Evolutionary conservation across 2,888 invertebrate species (phyloP).

Genomic region (Drosophila sordidula): DNA sequence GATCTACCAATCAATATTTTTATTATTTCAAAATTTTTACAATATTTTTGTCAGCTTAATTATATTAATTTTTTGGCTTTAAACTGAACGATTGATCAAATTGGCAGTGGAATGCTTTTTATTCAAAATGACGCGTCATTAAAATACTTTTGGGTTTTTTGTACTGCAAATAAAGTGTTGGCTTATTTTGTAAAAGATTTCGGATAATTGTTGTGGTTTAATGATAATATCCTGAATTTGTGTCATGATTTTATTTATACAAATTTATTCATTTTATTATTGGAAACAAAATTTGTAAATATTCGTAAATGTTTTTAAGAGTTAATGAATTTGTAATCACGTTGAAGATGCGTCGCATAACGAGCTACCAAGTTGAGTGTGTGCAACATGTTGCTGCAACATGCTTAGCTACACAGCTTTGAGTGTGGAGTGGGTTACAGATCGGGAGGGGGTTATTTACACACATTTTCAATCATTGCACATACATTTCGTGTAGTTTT

Average conservation of each 20-base stretch:
- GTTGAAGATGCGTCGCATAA: conserved; percentile 17
- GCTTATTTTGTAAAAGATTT: not conserved
- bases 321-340: conserved; percentile 13
- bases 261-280: too few relatives aligned
- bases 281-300: too few relatives aligned
- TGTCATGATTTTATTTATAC: too few relatives aligned
- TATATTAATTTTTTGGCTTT: not conserved
- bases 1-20: too few relatives aligned
- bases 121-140: not conserved
- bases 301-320: too few relatives aligned
- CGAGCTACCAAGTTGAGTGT: conserved; percentile 38
- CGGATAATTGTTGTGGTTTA: too few relatives aligned
- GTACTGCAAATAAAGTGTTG: not conserved
- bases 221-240: too few relatives aligned
- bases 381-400: conserved; percentile 71
- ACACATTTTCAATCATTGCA: conserved; percentile 67
- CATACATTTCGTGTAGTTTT: conserved; percentile 63
- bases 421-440: not conserved
- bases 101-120: conserved; percentile 25
- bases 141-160: conserved; percentile 2
- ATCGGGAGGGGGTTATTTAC: conserved; percentile 58
- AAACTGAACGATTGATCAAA: not conserved
- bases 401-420: conserved; percentile 44
- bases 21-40: too few relatives aligned
- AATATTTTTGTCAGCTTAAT: not conserved